Conservation (phyloP, 2,888 invertebrate genomes). For the Dolomedes plantarius region DNA sequence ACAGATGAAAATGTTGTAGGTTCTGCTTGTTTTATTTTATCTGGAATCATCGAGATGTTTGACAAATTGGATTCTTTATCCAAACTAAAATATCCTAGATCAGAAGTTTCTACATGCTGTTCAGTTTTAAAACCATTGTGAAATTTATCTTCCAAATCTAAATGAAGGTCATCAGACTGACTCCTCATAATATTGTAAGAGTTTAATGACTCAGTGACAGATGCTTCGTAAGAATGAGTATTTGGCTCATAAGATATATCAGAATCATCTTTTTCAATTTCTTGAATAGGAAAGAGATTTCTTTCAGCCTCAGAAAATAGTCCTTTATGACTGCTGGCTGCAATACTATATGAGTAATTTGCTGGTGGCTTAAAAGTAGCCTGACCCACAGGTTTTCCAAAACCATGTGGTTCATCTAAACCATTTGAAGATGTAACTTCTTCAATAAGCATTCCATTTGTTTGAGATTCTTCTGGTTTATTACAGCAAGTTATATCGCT, state of each 20-base stretch:
- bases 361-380: not conserved
- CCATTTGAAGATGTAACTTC: not conserved
- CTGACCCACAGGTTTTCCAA: not conserved
- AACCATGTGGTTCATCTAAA: not conserved
- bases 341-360: not conserved
- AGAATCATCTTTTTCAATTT: not conserved
- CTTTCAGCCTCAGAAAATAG: not conserved
- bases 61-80: conserved; percentile 4
- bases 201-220: not conserved
- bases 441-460: not conserved
- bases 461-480: not conserved
- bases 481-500: not conserved
- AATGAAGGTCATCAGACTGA: not conserved
- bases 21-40: not conserved
- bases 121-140: not conserved
- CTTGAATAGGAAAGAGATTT: not conserved
- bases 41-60: not conserved
- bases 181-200: not conserved
- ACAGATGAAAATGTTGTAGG: not conserved
- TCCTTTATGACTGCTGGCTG: not conserved
- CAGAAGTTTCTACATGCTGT: not conserved
- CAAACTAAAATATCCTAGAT: conserved; percentile 57
- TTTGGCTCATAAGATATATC: not conserved
- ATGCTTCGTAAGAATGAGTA: not conserved
- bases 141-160: not conserved